These are phyloP conservation scores for Leptopilina clavipes DNA, from an alignment of 1,140 invertebrate species.

Conservation along the genomic window DNA sequence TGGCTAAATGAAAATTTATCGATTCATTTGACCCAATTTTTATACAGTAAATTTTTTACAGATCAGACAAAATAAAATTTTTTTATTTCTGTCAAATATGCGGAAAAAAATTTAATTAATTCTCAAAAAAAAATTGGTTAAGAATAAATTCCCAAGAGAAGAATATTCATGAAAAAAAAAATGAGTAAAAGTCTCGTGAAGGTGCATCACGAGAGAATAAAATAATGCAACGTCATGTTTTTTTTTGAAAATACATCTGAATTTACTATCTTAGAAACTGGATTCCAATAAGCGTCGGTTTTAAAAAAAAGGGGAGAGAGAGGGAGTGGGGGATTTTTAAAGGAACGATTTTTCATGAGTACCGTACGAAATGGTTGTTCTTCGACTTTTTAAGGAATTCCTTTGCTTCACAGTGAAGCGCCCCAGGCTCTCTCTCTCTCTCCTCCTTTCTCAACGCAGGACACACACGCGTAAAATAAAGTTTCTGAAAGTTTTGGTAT, in stretches of 20 bases:
- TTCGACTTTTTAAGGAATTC: constrained; percentile 6
- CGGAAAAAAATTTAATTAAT: too few relatives aligned
- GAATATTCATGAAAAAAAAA: neutral
- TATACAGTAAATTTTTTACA: too few relatives aligned
- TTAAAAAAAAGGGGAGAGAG: neutral
- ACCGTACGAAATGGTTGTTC: constrained; percentile 6
- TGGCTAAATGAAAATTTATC: too few relatives aligned
- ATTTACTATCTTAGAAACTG: neutral
- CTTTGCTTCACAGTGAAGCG: neutral
- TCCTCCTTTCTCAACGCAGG: neutral
- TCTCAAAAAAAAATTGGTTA: too few relatives aligned
- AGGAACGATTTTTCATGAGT: neutral
- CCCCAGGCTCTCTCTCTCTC: neutral
- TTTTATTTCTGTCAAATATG: too few relatives aligned
- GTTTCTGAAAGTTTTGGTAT: constrained; percentile 16
- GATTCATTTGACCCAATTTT: too few relatives aligned
- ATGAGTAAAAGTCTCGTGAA: neutral
- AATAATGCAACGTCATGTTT: neutral
- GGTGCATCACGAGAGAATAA: neutral
- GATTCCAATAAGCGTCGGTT: neutral
- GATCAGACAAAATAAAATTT: too few relatives aligned
- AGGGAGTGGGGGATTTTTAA: constrained; percentile 7
- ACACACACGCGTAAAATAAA: neutral
- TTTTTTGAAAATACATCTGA: neutral
- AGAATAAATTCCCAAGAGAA: too few relatives aligned